Conservation (phyloP, 2,113 vertebrate species). For the Entomyzon cyanotis region DNA sequence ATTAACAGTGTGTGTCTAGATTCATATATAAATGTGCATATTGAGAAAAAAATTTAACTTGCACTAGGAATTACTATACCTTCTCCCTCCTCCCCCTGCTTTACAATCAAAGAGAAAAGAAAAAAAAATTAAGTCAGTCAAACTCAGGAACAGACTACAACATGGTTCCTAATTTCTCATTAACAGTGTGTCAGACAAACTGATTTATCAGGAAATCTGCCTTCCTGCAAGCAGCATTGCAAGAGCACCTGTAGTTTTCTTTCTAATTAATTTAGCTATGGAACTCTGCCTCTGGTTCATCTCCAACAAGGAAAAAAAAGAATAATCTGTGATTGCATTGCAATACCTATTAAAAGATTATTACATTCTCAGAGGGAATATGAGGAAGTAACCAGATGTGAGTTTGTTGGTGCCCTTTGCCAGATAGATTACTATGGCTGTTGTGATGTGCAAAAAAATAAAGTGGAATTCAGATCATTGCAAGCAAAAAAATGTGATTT, state of each 20-base stretch:
- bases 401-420: not conserved
- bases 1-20: not conserved
- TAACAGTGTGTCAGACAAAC: conserved; percentile 20
- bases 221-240: conserved; percentile 12
- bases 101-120: not conserved
- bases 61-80: not conserved
- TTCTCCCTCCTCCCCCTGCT: not conserved
- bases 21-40: not conserved
- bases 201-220: conserved; percentile 62
- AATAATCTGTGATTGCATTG: not conserved
- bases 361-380: not conserved
- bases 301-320: not conserved
- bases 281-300: not conserved
- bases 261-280: conserved; percentile 45
- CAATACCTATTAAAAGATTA: not conserved
- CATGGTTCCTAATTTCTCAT: conserved; percentile 20
- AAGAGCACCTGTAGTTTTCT: conserved; percentile 11
- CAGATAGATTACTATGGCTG: not conserved
- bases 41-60: not conserved
- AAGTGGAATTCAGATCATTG: not conserved
- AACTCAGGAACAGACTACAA: not conserved
- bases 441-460: not conserved
- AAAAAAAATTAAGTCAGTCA: conserved; percentile 10
- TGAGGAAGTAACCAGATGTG: not conserved
- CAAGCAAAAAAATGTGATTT: not conserved